These are phyloP conservation scores for Nasonia longicornis DNA, from an alignment of 1,140 invertebrate genomes.

Conservation along the genomic window DNA sequence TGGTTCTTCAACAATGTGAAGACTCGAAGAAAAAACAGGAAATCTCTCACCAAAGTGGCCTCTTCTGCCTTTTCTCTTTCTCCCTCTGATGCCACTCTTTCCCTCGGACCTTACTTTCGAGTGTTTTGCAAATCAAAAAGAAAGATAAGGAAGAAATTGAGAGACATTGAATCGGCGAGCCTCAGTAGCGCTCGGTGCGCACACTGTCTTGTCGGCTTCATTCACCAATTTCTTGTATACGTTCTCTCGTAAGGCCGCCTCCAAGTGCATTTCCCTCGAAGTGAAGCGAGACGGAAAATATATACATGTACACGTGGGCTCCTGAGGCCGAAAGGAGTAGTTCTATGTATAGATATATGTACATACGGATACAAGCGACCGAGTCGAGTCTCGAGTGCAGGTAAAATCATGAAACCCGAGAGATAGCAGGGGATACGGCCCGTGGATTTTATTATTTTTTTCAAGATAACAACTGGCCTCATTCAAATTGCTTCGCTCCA, in stretches of 20 bases:
- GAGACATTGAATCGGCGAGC: not conserved
- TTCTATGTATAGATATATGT: not conserved
- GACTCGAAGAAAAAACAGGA: not conserved
- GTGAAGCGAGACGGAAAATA: constrained; percentile 9
- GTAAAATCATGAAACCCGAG: not conserved
- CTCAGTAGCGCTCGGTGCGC: not conserved
- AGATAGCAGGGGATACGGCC: not conserved
- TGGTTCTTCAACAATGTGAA: not conserved
- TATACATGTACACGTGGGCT: not conserved
- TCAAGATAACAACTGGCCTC: not conserved
- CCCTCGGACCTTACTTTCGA: not conserved
- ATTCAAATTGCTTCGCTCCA: not conserved
- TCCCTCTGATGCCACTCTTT: not conserved
- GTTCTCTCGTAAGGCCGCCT: constrained; percentile 20
- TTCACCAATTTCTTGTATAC: constrained; percentile 26
- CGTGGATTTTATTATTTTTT: constrained; percentile 17
- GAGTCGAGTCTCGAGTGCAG: not conserved
- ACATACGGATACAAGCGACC: not conserved
- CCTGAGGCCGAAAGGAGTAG: no score
- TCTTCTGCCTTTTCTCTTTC: not conserved
- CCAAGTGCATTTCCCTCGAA: constrained; percentile 13
- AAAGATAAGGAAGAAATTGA: not conserved
- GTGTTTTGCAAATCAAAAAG: not conserved
- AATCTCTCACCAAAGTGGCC: not conserved
- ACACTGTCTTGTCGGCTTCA: not conserved